These are phyloP conservation scores for Halcyon malimbica DNA, from an alignment of 2,113 vertebrate genomes.

Conservation along the genomic window DNA sequence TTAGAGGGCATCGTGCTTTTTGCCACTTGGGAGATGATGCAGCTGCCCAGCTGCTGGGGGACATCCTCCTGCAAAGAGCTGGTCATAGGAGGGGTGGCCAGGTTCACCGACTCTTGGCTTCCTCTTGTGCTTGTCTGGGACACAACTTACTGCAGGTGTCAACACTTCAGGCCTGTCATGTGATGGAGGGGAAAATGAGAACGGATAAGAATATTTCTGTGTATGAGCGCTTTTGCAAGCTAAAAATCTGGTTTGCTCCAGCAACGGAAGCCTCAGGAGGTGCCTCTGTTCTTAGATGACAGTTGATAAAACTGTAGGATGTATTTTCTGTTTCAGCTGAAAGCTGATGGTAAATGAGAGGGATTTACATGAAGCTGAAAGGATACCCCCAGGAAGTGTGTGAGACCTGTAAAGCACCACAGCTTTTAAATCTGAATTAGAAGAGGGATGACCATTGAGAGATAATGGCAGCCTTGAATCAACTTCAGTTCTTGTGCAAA, in stretches of 20 bases:
- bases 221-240: not conserved
- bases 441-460: not conserved
- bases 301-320: not conserved
- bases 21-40: not conserved
- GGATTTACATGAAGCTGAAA: not conserved
- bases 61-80: not conserved
- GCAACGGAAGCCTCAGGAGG: not conserved
- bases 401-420: not conserved
- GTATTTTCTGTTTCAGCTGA: slow-evolving; percentile 3
- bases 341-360: not conserved
- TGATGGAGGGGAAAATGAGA: not conserved
- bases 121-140: not conserved
- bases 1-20: not conserved
- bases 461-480: not conserved
- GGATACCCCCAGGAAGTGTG: not conserved
- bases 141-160: too few species aligned
- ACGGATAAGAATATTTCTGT: not conserved
- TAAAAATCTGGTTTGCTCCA: not conserved
- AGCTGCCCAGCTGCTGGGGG: not conserved
- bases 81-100: not conserved
- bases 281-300: not conserved
- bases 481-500: slow-evolving; percentile 12
- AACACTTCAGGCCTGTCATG: not conserved
- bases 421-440: not conserved
- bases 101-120: not conserved